Conservation (phyloP, 2,888 invertebrate genomes). For the Rugalucina vietnamica region DNA sequence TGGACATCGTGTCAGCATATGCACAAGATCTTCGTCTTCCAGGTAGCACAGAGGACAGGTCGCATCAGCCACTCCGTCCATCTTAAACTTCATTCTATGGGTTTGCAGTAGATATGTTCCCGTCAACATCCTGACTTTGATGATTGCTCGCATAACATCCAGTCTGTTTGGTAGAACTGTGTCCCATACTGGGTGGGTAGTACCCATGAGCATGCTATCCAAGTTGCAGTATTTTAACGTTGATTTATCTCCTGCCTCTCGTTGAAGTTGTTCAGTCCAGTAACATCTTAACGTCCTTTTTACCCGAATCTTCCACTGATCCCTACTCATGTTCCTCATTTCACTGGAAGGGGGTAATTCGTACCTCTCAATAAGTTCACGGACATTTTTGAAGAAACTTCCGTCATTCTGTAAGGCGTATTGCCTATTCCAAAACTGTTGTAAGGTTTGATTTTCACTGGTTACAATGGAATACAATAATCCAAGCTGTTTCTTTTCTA, state of each 20-base stretch:
- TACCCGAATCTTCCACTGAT: background rate
- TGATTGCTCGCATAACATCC: background rate
- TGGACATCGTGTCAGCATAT: background rate
- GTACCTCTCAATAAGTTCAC: background rate
- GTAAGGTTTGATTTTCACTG: background rate
- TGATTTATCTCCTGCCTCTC: background rate
- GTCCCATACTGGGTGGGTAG: background rate
- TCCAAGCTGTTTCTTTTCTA: background rate
- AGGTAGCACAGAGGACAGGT: background rate
- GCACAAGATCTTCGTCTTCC: constrained; percentile 1
- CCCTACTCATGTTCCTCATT: background rate
- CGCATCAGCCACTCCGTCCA: background rate
- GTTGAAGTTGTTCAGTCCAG: background rate
- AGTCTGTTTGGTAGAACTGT: no score
- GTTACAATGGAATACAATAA: background rate
- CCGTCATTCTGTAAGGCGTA: background rate
- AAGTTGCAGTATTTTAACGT: background rate
- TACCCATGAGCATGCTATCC: no score
- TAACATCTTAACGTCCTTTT: background rate
- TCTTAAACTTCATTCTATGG: background rate
- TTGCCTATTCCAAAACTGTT: background rate
- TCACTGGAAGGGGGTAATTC: background rate
- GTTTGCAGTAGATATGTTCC: background rate
- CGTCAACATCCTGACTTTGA: background rate
- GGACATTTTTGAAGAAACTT: background rate